phyloP scores from a whole-genome alignment of 2,888 invertebrate genomes.

The Thalpophila matura region DNA sequence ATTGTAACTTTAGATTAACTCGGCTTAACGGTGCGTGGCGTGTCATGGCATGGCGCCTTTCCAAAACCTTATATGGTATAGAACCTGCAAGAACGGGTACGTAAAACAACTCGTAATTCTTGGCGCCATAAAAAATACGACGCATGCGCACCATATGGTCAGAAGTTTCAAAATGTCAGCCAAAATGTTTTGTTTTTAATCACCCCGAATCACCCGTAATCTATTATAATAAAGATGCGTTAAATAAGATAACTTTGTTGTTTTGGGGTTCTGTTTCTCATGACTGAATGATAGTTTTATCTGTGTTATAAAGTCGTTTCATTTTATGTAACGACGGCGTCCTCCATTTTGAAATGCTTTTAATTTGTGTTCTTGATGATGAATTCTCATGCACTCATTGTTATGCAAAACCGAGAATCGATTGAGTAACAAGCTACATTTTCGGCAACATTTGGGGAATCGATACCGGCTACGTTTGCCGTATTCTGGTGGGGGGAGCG shows the following conservation, averaged over 20 bases:
- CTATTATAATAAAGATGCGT: constrained; percentile 32
- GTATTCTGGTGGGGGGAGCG: constrained; percentile 73
- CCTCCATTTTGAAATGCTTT: constrained; percentile 53
- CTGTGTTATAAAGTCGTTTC: constrained; percentile 28
- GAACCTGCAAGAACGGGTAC: constrained; percentile 71
- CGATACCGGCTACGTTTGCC: constrained; percentile 66
- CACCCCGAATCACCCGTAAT: constrained; percentile 40
- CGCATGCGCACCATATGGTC: constrained; percentile 81
- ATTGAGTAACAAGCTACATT: constrained; percentile 64
- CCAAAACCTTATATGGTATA: constrained; percentile 80
- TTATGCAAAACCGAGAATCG: constrained; percentile 61
- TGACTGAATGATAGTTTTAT: constrained; percentile 27
- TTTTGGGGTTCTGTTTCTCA: constrained; percentile 27
- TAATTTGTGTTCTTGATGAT: constrained; percentile 50
- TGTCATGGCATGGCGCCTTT: constrained; percentile 82
- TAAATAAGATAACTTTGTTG: constrained; percentile 27
- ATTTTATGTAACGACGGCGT: constrained; percentile 39
- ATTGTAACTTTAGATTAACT: constrained; percentile 75
- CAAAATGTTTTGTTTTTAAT: constrained; percentile 54
- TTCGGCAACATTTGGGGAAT: constrained; percentile 66
- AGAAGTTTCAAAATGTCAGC: constrained; percentile 67
- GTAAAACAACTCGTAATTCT: constrained; percentile 72
- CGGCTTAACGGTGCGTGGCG: constrained; percentile 73
- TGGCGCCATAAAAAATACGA: constrained; percentile 77
- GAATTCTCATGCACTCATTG: constrained; percentile 57